These are phyloP conservation scores for Notarius lentiginosus DNA, from an alignment of 2,113 vertebrate genomes.

Conservation along the genomic window DNA sequence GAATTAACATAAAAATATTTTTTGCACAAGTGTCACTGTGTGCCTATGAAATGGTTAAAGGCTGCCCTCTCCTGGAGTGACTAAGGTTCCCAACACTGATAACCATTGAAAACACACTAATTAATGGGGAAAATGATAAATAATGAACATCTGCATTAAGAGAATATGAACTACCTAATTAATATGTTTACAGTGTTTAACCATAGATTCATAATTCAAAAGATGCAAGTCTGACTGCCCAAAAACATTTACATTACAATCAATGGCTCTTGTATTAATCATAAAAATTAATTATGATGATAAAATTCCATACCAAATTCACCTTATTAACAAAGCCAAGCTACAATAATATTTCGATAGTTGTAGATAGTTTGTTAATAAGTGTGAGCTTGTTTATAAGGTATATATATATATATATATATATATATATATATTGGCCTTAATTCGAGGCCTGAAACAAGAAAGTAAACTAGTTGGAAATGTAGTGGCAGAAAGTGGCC, in stretches of 20 bases:
- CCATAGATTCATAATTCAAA: neutral
- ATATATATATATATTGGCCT: no score
- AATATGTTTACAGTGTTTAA: neutral
- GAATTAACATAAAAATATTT: neutral
- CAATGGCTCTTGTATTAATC: neutral
- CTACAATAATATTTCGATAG: neutral
- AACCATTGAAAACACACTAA: neutral
- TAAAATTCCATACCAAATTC: neutral
- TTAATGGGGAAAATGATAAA: neutral
- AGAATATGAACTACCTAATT: neutral
- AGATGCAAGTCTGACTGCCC: neutral
- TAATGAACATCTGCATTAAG: neutral
- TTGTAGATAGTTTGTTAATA: neutral
- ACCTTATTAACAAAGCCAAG: neutral
- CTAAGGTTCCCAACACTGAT: conserved; percentile 27
- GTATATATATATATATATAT: no score
- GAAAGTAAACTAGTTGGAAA: neutral
- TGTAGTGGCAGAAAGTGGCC: neutral
- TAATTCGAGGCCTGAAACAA: neutral
- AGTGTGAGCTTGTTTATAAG: neutral
- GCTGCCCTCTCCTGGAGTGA: neutral
- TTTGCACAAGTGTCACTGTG: neutral
- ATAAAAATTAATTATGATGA: neutral
- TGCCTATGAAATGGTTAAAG: neutral
- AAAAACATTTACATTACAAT: neutral